Evolutionary conservation across 2,113 vertebrate genomes (phyloP).

Genomic region (Sander lucioperca): DNA sequence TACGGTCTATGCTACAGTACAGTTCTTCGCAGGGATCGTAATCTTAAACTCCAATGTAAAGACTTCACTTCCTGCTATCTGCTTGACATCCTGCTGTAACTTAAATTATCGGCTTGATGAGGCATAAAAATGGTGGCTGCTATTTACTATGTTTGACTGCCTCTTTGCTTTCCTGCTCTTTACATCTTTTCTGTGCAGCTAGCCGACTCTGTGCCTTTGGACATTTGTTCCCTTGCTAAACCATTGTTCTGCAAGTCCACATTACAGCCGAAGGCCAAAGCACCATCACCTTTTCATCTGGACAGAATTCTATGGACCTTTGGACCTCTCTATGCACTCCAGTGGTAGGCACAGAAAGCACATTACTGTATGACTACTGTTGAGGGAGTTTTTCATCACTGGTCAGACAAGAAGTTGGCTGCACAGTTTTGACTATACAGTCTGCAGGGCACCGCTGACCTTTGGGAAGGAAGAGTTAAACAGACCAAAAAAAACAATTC

Average conservation of each 20-base stretch:
- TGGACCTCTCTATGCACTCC: slow-evolving; percentile 7
- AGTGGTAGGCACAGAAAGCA: neutral
- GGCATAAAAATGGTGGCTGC: slow-evolving; percentile 15
- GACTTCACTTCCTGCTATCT: slow-evolving; percentile 8
- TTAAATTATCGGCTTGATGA: slow-evolving; percentile 18
- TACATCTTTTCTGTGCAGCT: slow-evolving; percentile 13
- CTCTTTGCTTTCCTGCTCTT: slow-evolving; percentile 33
- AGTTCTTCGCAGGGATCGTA: neutral
- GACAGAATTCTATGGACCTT: slow-evolving; percentile 17
- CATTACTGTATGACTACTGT: neutral
- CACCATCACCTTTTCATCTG: slow-evolving; percentile 25
- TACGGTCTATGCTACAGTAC: too few relatives aligned
- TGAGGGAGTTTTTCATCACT: slow-evolving; percentile 14
- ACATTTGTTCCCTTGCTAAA: slow-evolving; percentile 8
- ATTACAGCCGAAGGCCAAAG: neutral
- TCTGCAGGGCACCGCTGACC: slow-evolving; percentile 39
- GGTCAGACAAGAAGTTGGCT: slow-evolving; percentile 10
- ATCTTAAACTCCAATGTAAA: slow-evolving; percentile 25
- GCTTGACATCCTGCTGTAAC: slow-evolving; percentile 22
- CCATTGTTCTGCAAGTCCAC: slow-evolving; percentile 18
- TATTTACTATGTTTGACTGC: slow-evolving; percentile 15
- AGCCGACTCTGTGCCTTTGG: neutral
- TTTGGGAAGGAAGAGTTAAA: slow-evolving; percentile 59
- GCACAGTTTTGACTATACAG: neutral
- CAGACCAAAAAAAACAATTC: slow-evolving; percentile 63